phyloP scores from a whole-genome alignment of 2,113 vertebrate species.

The Hippocampus guttulatus region DNA sequence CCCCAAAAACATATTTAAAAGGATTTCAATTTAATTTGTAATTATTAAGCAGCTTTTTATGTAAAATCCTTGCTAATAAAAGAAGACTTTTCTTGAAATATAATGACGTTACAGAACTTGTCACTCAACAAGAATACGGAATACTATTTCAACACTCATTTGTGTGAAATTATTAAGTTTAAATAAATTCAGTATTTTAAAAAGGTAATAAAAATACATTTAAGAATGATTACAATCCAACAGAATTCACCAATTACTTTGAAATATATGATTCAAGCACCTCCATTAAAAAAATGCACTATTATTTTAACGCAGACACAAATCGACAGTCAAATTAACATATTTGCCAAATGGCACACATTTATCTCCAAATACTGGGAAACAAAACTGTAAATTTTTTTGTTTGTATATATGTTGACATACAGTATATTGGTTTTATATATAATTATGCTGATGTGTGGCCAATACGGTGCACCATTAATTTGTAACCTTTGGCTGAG shows the following conservation, averaged over 20 bases:
- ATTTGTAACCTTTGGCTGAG: neutral
- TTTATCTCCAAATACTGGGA: neutral
- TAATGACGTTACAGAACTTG: too few species aligned
- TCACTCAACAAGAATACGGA: neutral
- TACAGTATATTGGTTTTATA: neutral
- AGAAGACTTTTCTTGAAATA: neutral
- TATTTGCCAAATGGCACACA: neutral
- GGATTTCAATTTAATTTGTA: too few species aligned
- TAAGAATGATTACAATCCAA: neutral
- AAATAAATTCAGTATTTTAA: neutral
- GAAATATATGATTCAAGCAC: too few species aligned
- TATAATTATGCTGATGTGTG: neutral
- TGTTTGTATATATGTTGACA: neutral
- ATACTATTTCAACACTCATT: too few species aligned
- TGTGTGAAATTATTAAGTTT: too few species aligned
- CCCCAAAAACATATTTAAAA: too few species aligned
- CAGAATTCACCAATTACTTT: neutral
- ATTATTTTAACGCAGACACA: neutral
- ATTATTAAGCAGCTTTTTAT: neutral
- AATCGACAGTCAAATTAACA: neutral
- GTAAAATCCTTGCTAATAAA: neutral
- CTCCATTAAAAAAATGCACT: neutral
- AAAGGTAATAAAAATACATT: neutral
- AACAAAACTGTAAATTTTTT: neutral
- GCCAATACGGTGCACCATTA: neutral